These are phyloP conservation scores for Phalanger gymnotis DNA, from an alignment of 2,797 vertebrate genomes.

Conservation along the genomic window DNA sequence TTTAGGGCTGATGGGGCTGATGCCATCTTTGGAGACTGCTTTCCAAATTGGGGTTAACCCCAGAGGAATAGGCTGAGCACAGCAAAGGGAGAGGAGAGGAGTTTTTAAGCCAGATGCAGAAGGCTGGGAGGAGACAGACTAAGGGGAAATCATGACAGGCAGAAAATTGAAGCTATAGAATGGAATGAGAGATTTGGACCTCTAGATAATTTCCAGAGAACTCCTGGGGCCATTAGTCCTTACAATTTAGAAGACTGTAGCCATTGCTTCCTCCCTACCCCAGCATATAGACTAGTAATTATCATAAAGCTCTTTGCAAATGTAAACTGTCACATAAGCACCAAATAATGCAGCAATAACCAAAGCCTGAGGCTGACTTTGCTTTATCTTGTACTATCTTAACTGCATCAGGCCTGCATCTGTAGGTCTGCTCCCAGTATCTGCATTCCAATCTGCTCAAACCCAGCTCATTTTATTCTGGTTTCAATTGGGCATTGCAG, in stretches of 20 bases:
- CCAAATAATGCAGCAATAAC: background rate
- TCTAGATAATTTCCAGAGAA: background rate
- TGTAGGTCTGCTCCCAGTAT: background rate
- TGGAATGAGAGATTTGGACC: constrained; percentile 15
- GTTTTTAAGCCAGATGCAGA: background rate
- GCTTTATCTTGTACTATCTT: background rate
- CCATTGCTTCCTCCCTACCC: background rate
- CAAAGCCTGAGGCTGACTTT: background rate
- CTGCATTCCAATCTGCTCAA: background rate
- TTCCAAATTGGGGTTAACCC: constrained; percentile 16
- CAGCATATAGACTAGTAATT: background rate
- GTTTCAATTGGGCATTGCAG: background rate
- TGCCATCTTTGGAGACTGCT: background rate
- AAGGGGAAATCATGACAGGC: background rate
- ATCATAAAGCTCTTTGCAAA: background rate
- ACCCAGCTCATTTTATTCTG: background rate
- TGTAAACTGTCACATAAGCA: background rate
- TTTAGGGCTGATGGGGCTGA: constrained; percentile 2
- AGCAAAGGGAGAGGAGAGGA: background rate
- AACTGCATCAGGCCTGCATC: background rate
- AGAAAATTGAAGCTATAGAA: background rate
- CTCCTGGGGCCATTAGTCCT: background rate
- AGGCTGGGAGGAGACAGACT: background rate
- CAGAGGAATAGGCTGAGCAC: background rate
- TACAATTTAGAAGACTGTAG: background rate